A percentile compares a stretch with the other conserved stretches of the same genome.
These are phyloP conservation scores for Drosophila yooni DNA, from an alignment of 2,888 invertebrate genomes.

Conservation along the genomic window DNA sequence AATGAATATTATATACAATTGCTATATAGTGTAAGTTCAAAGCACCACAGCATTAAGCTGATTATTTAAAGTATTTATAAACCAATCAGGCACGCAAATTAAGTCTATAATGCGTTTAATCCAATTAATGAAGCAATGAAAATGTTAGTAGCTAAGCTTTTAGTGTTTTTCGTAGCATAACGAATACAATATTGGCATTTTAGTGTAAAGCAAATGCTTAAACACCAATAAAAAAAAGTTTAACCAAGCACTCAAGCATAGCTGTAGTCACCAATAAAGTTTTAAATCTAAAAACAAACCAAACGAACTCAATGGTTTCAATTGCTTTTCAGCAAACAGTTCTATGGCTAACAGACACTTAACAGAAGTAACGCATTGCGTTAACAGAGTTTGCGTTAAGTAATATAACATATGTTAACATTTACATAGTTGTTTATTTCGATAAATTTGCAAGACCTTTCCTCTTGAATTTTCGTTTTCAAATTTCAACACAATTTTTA, in stretches of 20 bases:
- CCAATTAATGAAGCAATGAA: slow-evolving; percentile 59
- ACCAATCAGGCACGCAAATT: slow-evolving; percentile 47
- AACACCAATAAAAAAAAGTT: slow-evolving; percentile 40
- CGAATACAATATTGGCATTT: slow-evolving; percentile 61
- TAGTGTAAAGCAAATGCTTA: slow-evolving; percentile 43
- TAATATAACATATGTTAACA: background rate
- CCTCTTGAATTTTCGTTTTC: background rate
- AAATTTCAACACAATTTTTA: background rate
- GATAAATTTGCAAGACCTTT: background rate
- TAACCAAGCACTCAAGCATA: slow-evolving; percentile 65
- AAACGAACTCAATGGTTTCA: background rate
- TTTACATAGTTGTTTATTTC: too few species aligned
- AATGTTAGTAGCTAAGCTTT: slow-evolving; percentile 47
- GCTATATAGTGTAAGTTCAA: slow-evolving; percentile 60
- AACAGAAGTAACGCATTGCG: background rate
- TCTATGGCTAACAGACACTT: too few species aligned
- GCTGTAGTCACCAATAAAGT: slow-evolving; percentile 71
- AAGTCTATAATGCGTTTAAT: slow-evolving; percentile 51
- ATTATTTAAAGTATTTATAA: slow-evolving; percentile 58
- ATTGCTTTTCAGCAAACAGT: background rate
- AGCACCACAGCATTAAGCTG: slow-evolving; percentile 62
- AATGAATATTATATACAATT: slow-evolving; percentile 54
- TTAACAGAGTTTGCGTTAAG: slow-evolving; percentile 1
- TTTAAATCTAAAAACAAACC: slow-evolving; percentile 33
- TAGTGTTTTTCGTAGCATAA: slow-evolving; percentile 39